A percentile compares a stretch with the other conserved stretches of the same genome.
Evolutionary conservation across 2,113 vertebrate genomes (phyloP).

Genomic region (Podocnemis expansa): DNA sequence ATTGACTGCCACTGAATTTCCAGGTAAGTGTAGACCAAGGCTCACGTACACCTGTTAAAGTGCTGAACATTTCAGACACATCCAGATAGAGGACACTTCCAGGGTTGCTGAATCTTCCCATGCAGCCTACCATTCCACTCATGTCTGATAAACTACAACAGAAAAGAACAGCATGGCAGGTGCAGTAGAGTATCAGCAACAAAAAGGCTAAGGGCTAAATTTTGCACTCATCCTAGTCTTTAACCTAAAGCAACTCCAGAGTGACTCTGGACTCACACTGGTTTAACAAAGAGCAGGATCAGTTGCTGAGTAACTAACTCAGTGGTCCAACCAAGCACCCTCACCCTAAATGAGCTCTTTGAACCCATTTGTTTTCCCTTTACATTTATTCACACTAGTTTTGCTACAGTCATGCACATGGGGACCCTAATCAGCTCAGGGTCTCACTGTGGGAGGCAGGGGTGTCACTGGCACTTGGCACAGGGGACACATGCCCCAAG

Average conservation of each 20-base stretch:
- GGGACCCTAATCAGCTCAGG: background rate
- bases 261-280: background rate
- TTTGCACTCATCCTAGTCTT: background rate
- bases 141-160: background rate
- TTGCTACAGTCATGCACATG: rapidly evolving
- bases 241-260: rapidly evolving
- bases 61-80: background rate
- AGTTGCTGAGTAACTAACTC: background rate
- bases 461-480: too few relatives aligned
- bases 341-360: background rate
- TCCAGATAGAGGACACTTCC: background rate
- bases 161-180: background rate
- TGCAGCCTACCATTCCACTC: background rate
- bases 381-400: background rate
- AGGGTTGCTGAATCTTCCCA: background rate
- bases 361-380: background rate
- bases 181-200: background rate
- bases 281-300: background rate
- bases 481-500: too few relatives aligned
- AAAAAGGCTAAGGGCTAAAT: background rate
- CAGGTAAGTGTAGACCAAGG: too few relatives aligned
- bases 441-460: too few relatives aligned
- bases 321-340: rapidly evolving
- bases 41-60: background rate
- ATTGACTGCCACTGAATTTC: too few relatives aligned